A percentile compares a stretch with the other conserved stretches of the same genome.
Evolutionary conservation across 2,888 invertebrate species (phyloP).

Genomic region (Parnassius apollo): DNA sequence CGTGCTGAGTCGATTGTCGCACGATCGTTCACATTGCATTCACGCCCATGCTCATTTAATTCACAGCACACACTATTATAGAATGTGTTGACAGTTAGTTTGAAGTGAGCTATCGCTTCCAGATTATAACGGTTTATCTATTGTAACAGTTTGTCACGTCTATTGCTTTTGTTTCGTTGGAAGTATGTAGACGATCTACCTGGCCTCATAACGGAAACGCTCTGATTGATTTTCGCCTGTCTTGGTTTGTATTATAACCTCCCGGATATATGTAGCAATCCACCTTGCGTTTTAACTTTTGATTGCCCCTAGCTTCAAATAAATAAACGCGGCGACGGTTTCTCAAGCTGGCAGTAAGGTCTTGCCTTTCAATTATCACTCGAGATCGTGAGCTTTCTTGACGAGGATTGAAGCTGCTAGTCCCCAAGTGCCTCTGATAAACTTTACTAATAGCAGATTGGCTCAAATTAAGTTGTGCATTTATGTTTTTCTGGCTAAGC

Average conservation of each 20-base stretch:
- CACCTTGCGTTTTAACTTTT: no score
- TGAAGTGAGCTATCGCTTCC: slow-evolving; percentile 43
- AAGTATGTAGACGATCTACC: slow-evolving; percentile 10
- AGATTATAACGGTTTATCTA: slow-evolving; percentile 23
- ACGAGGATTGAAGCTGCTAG: no score
- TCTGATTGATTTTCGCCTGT: slow-evolving; percentile 16
- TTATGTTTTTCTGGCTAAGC: no score
- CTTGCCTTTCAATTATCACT: no score
- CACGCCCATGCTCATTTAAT: slow-evolving; percentile 32
- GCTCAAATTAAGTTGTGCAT: no score
- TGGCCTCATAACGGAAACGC: slow-evolving; percentile 14
- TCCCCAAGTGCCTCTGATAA: no score
- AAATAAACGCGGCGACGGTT: no score
- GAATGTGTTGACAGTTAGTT: slow-evolving; percentile 67
- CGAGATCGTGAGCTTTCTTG: no score
- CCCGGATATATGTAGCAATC: no score
- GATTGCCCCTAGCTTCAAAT: no score
- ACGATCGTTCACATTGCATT: slow-evolving; percentile 38
- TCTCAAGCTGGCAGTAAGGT: no score
- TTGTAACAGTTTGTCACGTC: slow-evolving; percentile 18
- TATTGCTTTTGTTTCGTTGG: slow-evolving; percentile 21
- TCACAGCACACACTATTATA: slow-evolving; percentile 41
- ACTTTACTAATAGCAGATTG: no score
- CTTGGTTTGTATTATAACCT: background rate
- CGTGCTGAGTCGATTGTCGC: slow-evolving; percentile 27